Conservation (phyloP, 2,797 vertebrate species). For the Jordanella pulchra region DNA sequence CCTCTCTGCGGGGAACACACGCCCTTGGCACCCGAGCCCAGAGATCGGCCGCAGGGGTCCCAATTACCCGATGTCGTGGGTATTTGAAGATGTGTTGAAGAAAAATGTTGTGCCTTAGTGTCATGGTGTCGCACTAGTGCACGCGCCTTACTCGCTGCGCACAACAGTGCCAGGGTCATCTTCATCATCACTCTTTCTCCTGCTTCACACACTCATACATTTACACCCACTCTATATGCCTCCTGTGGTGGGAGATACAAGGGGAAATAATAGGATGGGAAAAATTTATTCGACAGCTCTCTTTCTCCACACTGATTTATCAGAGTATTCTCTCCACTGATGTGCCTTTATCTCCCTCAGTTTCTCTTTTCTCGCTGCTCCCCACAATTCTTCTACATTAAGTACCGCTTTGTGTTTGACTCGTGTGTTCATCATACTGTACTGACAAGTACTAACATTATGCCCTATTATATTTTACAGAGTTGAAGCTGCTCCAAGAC, state of each 20-base stretch:
- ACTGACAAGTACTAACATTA: slow-evolving; percentile 30
- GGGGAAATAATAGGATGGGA: slow-evolving; percentile 47
- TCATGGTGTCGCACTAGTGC: slow-evolving; percentile 37
- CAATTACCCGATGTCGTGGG: slow-evolving; percentile 54
- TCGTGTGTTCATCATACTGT: slow-evolving; percentile 34
- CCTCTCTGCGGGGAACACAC: slow-evolving; percentile 55
- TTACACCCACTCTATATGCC: slow-evolving; percentile 31
- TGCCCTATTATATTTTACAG: slow-evolving; percentile 34
- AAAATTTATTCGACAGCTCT: slow-evolving; percentile 60
- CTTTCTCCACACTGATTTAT: slow-evolving; percentile 65
- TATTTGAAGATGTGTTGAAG: slow-evolving; percentile 40
- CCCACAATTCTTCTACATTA: slow-evolving; percentile 24
- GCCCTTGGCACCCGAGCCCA: slow-evolving; percentile 69
- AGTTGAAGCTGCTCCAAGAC: slow-evolving; percentile 18
- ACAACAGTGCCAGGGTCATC: slow-evolving; percentile 55
- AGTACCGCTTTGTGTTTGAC: slow-evolving; percentile 26
- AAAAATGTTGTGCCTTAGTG: slow-evolving; percentile 32
- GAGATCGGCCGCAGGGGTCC: slow-evolving; percentile 50
- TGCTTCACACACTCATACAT: slow-evolving; percentile 10
- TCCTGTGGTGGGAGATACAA: slow-evolving; percentile 62
- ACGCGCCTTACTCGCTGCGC: slow-evolving; percentile 15
- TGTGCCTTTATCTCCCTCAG: slow-evolving; percentile 49
- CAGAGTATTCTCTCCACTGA: slow-evolving; percentile 61
- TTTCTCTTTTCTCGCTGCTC: slow-evolving; percentile 17
- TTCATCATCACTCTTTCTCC: slow-evolving; percentile 56